Percentiles rank a stretch among this genome's conserved stretches.
Conservation (phyloP, 2,797 vertebrate genomes). For the Echeneis naucrates region DNA sequence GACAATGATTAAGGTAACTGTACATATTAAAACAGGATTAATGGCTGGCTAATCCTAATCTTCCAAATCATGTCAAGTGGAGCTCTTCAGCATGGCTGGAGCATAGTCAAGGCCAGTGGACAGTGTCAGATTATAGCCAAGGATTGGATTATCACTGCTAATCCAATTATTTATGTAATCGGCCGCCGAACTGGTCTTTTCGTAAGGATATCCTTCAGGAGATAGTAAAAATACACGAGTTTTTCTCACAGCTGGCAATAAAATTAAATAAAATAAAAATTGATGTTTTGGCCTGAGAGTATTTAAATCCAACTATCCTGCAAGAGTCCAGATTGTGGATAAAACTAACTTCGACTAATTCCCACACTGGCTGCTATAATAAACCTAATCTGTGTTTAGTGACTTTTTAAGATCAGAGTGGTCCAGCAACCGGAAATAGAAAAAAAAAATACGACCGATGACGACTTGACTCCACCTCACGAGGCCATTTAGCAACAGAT, state of each 20-base stretch:
- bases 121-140: conserved; percentile 68
- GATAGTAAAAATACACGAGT: conserved; percentile 26
- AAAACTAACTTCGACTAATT: background rate
- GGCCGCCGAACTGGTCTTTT: conserved; percentile 38
- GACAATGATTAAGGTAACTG: conserved; percentile 43
- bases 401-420: conserved; percentile 25
- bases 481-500: conserved; percentile 81
- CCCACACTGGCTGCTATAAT: background rate
- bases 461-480: conserved; percentile 74
- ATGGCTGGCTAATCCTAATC: conserved; percentile 62
- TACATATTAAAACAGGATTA: conserved; percentile 58
- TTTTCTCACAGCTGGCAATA: background rate
- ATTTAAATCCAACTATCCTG: background rate
- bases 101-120: conserved; percentile 36
- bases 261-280: too few species aligned
- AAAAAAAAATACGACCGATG: conserved; percentile 37
- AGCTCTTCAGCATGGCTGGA: conserved; percentile 35
- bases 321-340: background rate
- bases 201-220: conserved; percentile 29
- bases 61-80: conserved; percentile 64
- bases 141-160: conserved; percentile 71
- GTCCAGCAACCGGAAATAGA: conserved; percentile 67
- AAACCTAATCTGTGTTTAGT: background rate
- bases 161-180: conserved; percentile 72
- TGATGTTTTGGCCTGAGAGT: background rate